phyloP scores from a whole-genome alignment of 2,888 invertebrate species.

The Strigamia crassipes region DNA sequence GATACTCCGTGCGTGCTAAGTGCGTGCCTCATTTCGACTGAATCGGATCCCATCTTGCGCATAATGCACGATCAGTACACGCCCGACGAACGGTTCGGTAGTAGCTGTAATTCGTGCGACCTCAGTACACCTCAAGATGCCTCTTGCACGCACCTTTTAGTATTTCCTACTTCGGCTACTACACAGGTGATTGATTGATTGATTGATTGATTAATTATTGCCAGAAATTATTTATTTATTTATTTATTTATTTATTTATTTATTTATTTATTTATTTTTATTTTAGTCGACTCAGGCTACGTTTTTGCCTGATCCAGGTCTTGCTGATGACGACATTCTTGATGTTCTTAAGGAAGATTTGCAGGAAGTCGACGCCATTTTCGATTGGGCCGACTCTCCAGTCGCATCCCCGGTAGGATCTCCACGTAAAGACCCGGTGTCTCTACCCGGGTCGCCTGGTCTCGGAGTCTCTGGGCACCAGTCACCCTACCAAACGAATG shows the following conservation, averaged over 20 bases:
- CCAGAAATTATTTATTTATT: constrained; percentile 10
- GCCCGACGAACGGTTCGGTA: constrained; percentile 88
- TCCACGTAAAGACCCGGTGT: constrained; percentile 56
- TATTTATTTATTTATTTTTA: constrained; percentile 29
- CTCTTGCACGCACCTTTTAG: constrained; percentile 95
- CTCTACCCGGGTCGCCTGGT: constrained; percentile 63
- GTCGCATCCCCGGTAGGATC: constrained; percentile 65
- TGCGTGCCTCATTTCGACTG: constrained; percentile 96
- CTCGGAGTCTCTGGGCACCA: constrained; percentile 62
- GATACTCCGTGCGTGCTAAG: constrained; percentile 91
- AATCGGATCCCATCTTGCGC: constrained; percentile 83
- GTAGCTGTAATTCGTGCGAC: constrained; percentile 79
- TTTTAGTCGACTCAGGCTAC: constrained; percentile 71
- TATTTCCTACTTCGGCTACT: constrained; percentile 95
- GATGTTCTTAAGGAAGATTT: constrained; percentile 51
- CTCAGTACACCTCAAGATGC: constrained; percentile 95
- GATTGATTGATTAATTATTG: neutral
- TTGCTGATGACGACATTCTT: constrained; percentile 58
- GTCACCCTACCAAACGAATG: constrained; percentile 64
- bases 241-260: neutral
- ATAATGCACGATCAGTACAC: constrained; percentile 92
- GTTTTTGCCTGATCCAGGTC: constrained; percentile 59
- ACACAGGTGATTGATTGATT: constrained; percentile 71
- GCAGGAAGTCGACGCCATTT: constrained; percentile 71
- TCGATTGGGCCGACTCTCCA: constrained; percentile 69